phyloP scores from a whole-genome alignment of 2,888 invertebrate species.

The Leucophora obtusa region DNA sequence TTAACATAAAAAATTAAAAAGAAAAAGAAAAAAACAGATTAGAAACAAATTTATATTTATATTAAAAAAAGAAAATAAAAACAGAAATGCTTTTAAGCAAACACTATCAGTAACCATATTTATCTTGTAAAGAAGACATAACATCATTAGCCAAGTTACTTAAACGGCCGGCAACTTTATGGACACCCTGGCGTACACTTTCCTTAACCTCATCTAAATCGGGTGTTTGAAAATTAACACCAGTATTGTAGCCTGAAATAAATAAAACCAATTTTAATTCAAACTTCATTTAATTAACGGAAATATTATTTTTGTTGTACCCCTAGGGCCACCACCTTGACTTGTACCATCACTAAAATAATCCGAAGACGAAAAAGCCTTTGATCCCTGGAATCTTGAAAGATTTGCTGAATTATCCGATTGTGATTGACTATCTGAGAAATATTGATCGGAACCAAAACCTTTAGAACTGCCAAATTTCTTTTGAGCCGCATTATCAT shows the following conservation, averaged over 20 bases:
- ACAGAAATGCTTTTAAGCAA: conserved; percentile 62
- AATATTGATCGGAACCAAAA: conserved; percentile 98
- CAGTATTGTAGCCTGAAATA: conserved; percentile 71
- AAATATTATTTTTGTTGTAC: conserved; percentile 28
- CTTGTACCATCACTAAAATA: conserved; percentile 86
- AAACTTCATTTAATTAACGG: background rate
- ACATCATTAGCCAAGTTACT: conserved; percentile 96
- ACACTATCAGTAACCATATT: conserved; percentile 82
- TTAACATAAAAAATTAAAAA: background rate
- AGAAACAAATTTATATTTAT: conserved; percentile 40
- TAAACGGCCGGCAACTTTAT: conserved; percentile 97
- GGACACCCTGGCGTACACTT: conserved; percentile 97
- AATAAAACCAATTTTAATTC: background rate
- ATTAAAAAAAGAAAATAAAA: conserved; percentile 63
- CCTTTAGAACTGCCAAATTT: conserved; percentile 98
- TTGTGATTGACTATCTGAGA: conserved; percentile 83
- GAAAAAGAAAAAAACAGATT: conserved; percentile 20
- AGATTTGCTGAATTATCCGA: conserved; percentile 81
- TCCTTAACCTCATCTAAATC: conserved; percentile 98
- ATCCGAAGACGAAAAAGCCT: conserved; percentile 97
- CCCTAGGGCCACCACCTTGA: conserved; percentile 68
- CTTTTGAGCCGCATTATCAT: conserved; percentile 90
- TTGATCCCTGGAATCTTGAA: conserved; percentile 93
- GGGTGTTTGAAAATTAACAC: conserved; percentile 80
- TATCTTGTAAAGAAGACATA: conserved; percentile 94